phyloP scores from a whole-genome alignment of 2,113 vertebrate species.

The Micronycteris hirsuta region DNA sequence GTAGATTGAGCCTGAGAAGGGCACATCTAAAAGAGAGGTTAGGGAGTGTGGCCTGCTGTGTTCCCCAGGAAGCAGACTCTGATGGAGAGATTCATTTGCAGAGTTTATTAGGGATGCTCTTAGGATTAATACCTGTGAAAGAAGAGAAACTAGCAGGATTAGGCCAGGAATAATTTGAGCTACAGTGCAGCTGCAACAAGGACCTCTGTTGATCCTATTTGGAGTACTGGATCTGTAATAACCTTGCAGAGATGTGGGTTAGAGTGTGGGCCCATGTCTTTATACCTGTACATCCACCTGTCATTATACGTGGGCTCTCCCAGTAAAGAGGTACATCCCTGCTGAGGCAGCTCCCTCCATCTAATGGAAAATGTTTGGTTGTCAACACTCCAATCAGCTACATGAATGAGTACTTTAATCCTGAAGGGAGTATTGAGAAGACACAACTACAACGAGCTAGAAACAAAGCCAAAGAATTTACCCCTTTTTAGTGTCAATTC shows the following conservation, averaged over 20 bases:
- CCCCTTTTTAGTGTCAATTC: background rate
- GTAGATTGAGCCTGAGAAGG: background rate
- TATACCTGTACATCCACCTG: background rate
- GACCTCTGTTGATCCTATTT: background rate
- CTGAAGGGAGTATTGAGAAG: background rate
- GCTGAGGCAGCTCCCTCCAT: background rate
- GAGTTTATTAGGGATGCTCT: background rate
- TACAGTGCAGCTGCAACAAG: background rate
- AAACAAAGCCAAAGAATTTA: conserved; percentile 18
- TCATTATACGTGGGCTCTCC: background rate
- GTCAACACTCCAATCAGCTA: background rate
- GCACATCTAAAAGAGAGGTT: background rate
- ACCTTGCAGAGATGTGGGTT: background rate
- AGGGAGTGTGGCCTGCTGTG: background rate
- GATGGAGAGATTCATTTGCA: background rate
- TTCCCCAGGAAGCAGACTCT: background rate
- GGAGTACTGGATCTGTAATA: background rate
- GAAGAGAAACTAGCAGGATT: background rate
- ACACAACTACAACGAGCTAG: background rate
- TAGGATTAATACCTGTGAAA: background rate
- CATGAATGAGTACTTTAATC: background rate
- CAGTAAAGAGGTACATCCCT: background rate
- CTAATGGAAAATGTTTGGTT: background rate
- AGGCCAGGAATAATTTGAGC: background rate
- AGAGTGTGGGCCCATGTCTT: background rate